These are phyloP conservation scores for Ictalurus punctatus DNA, from an alignment of 2,113 vertebrate species.

Conservation along the genomic window DNA sequence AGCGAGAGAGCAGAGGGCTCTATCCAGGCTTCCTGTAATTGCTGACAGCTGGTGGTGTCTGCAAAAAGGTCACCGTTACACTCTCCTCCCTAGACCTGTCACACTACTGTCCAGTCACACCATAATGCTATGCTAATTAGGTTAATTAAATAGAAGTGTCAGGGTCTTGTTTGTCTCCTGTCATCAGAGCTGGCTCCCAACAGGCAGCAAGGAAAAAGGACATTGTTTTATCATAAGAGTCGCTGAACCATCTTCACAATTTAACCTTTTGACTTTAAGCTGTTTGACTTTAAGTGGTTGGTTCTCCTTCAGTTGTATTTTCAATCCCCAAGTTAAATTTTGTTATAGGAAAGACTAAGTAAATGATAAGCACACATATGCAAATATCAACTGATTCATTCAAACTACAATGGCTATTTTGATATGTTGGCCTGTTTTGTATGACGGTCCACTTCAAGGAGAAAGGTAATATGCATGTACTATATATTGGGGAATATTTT, in stretches of 20 bases:
- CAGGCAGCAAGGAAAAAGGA: constrained; percentile 38
- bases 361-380: neutral
- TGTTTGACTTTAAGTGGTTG: constrained; percentile 35
- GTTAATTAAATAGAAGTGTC: constrained; percentile 78
- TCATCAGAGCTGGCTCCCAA: constrained; percentile 62
- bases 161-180: constrained; percentile 76
- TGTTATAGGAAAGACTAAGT: neutral
- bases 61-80: constrained; percentile 75
- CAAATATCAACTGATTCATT: constrained; percentile 10
- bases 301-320: constrained; percentile 1
- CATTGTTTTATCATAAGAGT: constrained; percentile 66
- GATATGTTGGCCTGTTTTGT: neutral
- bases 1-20: constrained; percentile 60
- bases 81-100: constrained; percentile 71
- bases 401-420: neutral
- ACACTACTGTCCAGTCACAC: constrained; percentile 73
- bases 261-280: constrained; percentile 57
- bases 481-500: neutral
- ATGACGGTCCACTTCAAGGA: neutral
- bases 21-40: constrained; percentile 69
- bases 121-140: constrained; percentile 77
- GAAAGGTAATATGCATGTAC: constrained; percentile 7
- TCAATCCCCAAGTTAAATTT: neutral
- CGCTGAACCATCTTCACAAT: constrained; percentile 59
- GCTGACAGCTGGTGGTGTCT: constrained; percentile 80